Conservation (phyloP, 2,113 vertebrate species). For the Corapipo altera region DNA sequence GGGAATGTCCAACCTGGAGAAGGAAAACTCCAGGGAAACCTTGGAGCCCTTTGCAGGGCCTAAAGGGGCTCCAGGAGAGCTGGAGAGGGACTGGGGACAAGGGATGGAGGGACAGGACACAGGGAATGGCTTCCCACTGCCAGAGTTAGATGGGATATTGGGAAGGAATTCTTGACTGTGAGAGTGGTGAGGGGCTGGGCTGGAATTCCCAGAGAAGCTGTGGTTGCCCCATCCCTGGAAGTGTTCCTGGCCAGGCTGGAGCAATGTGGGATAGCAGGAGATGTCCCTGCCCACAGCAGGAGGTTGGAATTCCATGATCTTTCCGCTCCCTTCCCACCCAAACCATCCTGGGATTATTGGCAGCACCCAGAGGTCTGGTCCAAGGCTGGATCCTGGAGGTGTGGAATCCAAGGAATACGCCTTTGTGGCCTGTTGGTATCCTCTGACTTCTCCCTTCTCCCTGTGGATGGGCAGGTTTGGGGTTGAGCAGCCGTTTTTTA, state of each 20-base stretch:
- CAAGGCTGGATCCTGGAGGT: rapidly evolving
- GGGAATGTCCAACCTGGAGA: background rate
- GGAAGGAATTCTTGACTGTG: rapidly evolving
- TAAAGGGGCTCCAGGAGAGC: background rate
- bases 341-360: background rate
- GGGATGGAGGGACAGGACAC: rapidly evolving
- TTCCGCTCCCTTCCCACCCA: background rate
- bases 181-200: rapidly evolving
- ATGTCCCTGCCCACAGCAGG: rapidly evolving
- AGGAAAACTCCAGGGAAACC: rapidly evolving
- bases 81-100: background rate
- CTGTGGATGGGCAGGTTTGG: background rate
- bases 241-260: background rate
- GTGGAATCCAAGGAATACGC: background rate
- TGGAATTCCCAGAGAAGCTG: rapidly evolving
- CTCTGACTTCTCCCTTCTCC: rapidly evolving
- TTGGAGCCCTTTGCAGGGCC: background rate
- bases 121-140: background rate
- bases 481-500: rapidly evolving
- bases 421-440: rapidly evolving
- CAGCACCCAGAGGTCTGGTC: rapidly evolving
- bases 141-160: rapidly evolving
- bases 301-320: rapidly evolving
- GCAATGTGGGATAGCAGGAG: rapidly evolving
- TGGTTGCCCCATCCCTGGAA: background rate